Base-by-base conservation (phyloP, 2,888 invertebrate species). In the Lobophora halterata region DNA sequence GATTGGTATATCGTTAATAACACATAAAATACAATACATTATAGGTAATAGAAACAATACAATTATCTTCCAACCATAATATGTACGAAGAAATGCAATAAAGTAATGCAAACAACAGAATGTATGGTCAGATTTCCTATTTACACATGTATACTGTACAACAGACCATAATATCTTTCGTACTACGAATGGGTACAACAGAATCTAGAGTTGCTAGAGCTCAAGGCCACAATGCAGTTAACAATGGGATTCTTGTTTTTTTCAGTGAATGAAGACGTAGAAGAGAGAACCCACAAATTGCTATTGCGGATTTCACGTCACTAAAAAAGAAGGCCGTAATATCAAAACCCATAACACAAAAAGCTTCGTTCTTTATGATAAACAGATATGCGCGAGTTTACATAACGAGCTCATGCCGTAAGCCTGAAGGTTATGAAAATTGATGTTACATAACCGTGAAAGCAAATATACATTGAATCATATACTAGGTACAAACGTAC, bases 341-440 rank as follows among this genome's bases (percentile, higher is more conserved):
- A 27, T 16, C 21, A 10, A 19, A 12, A 14, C 7, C 21, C 10
- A 9, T 12, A 42, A 17, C 26, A 8, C 13, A 28, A 24, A 23
- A 32, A 42, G 29, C 29, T 37, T 13, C 28, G 24, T 27, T 24
- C 7, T 16, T 18, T 28, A 24, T 9, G 21, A 43, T 32, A 30
- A 20, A 17, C 17, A 34, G 31, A 26, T 16, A 37, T n/a, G n/a
- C 38, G 18, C 17, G 5, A 31, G 46, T 51, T 46, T 51, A 51
- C 33, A 46, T 51, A 48, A 51, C 43, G 25, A 23, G 28, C 36
- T 21, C 29, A 20, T 33, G 40, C 34, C 49, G 38, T 48, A 36
- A 36, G 36, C 38, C 45, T 54, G 53, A 68, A 68, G 66, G 69
- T 62, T 56, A 56, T 61, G 45, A 50, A 52, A 63, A 60, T 54